Percentiles rank a stretch among this genome's conserved stretches.
Evolutionary conservation across 2,888 invertebrate species (phyloP).

Genomic region (Rhimphoctona megacephalus): DNA sequence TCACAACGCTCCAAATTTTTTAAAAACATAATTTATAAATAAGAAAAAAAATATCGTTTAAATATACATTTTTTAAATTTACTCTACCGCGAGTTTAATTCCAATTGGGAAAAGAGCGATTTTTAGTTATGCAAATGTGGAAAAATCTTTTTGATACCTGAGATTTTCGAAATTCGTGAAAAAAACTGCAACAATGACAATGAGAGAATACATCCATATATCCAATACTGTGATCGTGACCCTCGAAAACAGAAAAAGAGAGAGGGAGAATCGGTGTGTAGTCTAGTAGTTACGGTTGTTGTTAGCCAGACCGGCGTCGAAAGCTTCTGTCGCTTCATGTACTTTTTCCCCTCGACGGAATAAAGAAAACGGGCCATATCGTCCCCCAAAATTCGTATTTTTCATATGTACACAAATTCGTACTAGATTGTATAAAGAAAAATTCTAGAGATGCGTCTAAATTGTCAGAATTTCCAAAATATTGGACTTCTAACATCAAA

Average conservation of each 20-base stretch:
- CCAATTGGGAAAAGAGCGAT: background rate
- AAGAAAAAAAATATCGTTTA: too few relatives aligned
- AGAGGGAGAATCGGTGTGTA: slow-evolving; percentile 15
- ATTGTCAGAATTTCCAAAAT: too few relatives aligned
- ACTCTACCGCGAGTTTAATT: background rate
- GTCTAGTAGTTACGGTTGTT: slow-evolving; percentile 63
- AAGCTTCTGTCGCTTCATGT: slow-evolving; percentile 39
- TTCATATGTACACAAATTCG: background rate
- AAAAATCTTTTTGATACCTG: too few relatives aligned
- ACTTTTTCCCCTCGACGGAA: slow-evolving; percentile 11
- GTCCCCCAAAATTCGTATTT: slow-evolving; percentile 37
- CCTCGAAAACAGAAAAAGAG: slow-evolving; percentile 12
- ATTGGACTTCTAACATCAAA: too few relatives aligned
- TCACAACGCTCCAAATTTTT: background rate
- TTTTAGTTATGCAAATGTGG: background rate
- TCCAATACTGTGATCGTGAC: slow-evolving; percentile 3
- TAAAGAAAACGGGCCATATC: slow-evolving; percentile 46
- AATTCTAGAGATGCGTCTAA: background rate
- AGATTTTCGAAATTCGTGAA: background rate
- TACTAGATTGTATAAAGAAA: background rate
- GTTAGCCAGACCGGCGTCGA: slow-evolving; percentile 59
- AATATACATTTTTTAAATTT: background rate
- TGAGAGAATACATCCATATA: background rate
- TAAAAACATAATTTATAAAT: too few relatives aligned
- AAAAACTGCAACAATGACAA: background rate